A percentile compares a stretch with the other conserved stretches of the same genome.
phyloP scores from a whole-genome alignment of 2,888 invertebrate species.

The Apotomis betuletana region DNA sequence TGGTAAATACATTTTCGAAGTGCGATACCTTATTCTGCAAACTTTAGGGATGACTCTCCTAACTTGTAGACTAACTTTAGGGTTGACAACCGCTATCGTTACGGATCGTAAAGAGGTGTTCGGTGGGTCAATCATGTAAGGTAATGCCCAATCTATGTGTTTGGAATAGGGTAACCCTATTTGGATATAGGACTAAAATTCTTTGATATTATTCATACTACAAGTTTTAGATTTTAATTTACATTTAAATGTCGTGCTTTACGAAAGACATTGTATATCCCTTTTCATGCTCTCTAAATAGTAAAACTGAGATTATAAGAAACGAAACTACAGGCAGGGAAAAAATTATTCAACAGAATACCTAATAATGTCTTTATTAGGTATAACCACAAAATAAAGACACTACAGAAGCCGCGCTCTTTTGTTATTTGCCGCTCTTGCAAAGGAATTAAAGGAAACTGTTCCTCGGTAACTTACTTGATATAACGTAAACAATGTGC shows the following conservation, averaged over 20 bases:
- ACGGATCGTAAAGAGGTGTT: conserved; percentile 6
- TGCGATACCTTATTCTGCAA: conserved; percentile 27
- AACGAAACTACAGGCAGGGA: background rate
- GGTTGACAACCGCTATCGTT: conserved; percentile 22
- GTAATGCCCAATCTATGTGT: background rate
- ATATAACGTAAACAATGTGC: too few species aligned
- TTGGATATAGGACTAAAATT: too few species aligned
- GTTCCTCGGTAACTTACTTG: too few species aligned
- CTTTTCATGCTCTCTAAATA: too few species aligned
- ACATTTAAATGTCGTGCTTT: too few species aligned
- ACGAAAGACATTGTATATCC: too few species aligned
- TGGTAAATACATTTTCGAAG: conserved; percentile 17
- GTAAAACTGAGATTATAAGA: too few species aligned
- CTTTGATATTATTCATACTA: background rate
- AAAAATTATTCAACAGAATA: background rate
- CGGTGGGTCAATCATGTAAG: conserved; percentile 12
- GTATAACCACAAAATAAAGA: too few species aligned
- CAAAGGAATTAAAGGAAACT: too few species aligned
- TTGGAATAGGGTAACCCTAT: background rate
- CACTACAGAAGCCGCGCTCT: too few species aligned
- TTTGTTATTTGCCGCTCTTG: too few species aligned
- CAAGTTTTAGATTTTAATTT: too few species aligned
- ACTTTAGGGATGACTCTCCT: conserved; percentile 32
- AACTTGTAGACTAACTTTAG: conserved; percentile 34
- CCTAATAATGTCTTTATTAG: background rate